phyloP scores from a whole-genome alignment of 2,113 vertebrate genomes.

The Aphelocoma coerulescens region DNA sequence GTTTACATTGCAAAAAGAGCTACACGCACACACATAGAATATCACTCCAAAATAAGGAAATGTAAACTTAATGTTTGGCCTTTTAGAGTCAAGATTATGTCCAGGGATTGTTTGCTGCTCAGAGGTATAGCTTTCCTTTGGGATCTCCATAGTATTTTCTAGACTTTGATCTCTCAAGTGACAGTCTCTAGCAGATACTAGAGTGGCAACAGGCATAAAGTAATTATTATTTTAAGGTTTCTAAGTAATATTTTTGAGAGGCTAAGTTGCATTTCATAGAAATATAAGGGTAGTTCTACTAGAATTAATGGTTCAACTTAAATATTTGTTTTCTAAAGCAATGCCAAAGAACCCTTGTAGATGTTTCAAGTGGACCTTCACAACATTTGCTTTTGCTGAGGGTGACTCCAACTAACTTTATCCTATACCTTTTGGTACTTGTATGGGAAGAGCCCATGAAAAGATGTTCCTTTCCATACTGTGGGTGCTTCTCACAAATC shows the following conservation, averaged over 20 bases:
- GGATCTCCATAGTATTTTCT: not conserved
- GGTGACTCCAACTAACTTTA: not conserved
- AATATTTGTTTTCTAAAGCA: not conserved
- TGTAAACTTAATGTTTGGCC: not conserved
- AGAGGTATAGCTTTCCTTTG: not conserved
- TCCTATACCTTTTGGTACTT: not conserved
- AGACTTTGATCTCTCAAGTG: not conserved
- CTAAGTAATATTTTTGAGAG: not conserved
- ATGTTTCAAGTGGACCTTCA: not conserved
- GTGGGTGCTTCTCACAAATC: not conserved
- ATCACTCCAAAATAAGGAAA: not conserved
- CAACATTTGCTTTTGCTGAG: not conserved
- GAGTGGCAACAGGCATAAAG: not conserved
- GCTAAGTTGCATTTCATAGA: not conserved
- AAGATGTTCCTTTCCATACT: not conserved
- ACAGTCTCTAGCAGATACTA: not conserved
- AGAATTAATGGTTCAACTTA: not conserved
- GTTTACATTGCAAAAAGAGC: not conserved
- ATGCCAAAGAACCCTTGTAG: not conserved
- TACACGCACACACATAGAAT: not conserved
- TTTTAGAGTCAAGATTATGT: not conserved
- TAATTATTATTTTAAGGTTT: not conserved
- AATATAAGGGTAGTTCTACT: not conserved
- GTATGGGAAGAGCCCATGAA: not conserved
- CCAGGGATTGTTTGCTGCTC: not conserved